These are phyloP conservation scores for Nematolebias whitei DNA, from an alignment of 2,113 vertebrate genomes.

Conservation along the genomic window DNA sequence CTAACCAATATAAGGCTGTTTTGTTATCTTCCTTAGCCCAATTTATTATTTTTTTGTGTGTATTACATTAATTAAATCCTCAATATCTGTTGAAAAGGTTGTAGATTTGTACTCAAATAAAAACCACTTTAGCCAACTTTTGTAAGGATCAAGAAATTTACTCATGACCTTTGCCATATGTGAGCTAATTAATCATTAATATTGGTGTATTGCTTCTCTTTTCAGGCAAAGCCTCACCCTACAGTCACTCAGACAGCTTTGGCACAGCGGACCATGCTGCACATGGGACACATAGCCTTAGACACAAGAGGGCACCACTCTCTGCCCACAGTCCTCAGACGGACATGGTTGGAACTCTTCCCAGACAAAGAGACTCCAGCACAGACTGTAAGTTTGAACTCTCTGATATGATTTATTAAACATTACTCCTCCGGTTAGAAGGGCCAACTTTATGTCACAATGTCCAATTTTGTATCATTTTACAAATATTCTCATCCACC, in stretches of 20 bases:
- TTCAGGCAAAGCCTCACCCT: constrained; percentile 67
- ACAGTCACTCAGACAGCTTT: constrained; percentile 52
- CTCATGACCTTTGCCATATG: background rate
- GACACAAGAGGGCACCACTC: constrained; percentile 75
- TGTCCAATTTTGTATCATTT: constrained; percentile 27
- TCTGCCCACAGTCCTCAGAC: constrained; percentile 67
- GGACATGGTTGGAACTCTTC: constrained; percentile 71
- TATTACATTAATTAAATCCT: too few species aligned
- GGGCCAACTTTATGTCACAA: background rate
- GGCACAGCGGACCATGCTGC: constrained; percentile 51
- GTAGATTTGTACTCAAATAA: too few species aligned
- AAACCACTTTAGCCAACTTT: background rate
- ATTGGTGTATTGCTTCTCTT: background rate
- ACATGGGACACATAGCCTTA: constrained; percentile 74
- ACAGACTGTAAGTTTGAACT: constrained; percentile 64
- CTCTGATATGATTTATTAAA: constrained; percentile 25
- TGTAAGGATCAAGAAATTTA: too few species aligned
- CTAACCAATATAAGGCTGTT: too few species aligned
- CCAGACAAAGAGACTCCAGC: constrained; percentile 69
- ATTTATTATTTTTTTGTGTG: too few species aligned
- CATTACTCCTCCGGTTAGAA: constrained; percentile 2
- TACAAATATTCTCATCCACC: constrained; percentile 32
- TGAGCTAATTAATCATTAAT: constrained; percentile 1
- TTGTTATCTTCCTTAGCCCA: too few species aligned
- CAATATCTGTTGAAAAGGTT: too few species aligned